These are phyloP conservation scores for Lutjanus campechanus DNA, from an alignment of 2,797 vertebrate species.

Conservation along the genomic window DNA sequence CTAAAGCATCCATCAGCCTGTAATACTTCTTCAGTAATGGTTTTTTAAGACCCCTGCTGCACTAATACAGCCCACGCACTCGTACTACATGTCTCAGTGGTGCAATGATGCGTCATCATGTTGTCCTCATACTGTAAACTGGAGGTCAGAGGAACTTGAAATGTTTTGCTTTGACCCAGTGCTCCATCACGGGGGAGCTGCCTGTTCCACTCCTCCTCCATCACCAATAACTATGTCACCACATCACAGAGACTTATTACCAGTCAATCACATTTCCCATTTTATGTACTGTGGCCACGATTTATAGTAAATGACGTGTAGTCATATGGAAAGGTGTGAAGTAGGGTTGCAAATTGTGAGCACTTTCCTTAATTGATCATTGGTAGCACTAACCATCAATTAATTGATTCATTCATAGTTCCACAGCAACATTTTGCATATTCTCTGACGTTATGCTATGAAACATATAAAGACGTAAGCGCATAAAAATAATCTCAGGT, in stretches of 20 bases:
- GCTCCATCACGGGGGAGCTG: not conserved
- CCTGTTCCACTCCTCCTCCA: not conserved
- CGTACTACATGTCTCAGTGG: slow-evolving; percentile 35
- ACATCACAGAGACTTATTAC: slow-evolving; percentile 14
- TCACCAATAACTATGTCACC: slow-evolving; percentile 51
- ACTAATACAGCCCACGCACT: slow-evolving; percentile 46
- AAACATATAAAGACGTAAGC: no score
- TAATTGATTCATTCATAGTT: no score
- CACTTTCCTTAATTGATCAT: no score
- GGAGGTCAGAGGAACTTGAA: slow-evolving; percentile 48
- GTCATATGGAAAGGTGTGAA: not conserved
- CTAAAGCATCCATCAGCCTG: slow-evolving; percentile 49
- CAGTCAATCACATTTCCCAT: slow-evolving; percentile 7
- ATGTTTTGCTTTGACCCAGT: slow-evolving; percentile 50
- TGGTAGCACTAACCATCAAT: no score
- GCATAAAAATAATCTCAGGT: no score
- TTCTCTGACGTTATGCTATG: no score
- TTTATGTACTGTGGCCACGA: slow-evolving; percentile 3
- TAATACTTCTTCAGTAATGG: slow-evolving; percentile 38
- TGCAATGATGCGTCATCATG: slow-evolving; percentile 60
- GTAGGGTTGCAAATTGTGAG: no score
- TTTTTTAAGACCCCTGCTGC: slow-evolving; percentile 60
- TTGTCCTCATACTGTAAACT: slow-evolving; percentile 38
- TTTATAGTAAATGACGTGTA: not conserved
- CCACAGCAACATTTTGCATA: no score